phyloP scores from a whole-genome alignment of 1,140 invertebrate genomes.

The Macrobrachium nipponense region DNA sequence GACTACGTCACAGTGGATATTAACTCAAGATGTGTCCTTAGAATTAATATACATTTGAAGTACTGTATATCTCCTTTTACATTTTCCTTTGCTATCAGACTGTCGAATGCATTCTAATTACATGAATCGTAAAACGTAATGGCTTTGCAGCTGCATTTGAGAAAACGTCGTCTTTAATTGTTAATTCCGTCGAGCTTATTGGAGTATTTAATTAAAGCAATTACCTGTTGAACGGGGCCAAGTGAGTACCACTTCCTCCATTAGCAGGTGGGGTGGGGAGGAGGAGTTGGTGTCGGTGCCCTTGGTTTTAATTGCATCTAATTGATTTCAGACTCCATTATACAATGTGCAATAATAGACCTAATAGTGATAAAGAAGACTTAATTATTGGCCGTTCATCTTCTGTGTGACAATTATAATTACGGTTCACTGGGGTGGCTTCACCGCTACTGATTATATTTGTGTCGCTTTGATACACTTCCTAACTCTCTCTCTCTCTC shows the following conservation, averaged over 20 bases:
- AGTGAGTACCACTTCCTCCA: background rate
- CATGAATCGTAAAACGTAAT: too few relatives aligned
- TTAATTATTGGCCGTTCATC: constrained; percentile 52
- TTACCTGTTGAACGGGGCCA: constrained; percentile 13
- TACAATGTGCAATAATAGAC: constrained; percentile 53
- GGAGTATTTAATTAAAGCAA: constrained; percentile 10
- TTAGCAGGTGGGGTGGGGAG: background rate
- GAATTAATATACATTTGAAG: too few relatives aligned
- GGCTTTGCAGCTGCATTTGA: too few relatives aligned
- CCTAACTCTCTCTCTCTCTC: background rate
- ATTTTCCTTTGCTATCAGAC: too few relatives aligned
- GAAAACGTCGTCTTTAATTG: background rate
- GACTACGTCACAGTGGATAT: too few relatives aligned
- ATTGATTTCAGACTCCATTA: constrained; percentile 58
- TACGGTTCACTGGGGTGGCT: constrained; percentile 11
- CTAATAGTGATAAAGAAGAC: constrained; percentile 56
- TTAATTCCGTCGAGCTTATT: constrained; percentile 7
- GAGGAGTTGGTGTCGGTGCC: background rate
- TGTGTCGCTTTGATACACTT: background rate
- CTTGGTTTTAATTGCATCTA: constrained; percentile 54
- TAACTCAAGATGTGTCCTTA: too few relatives aligned
- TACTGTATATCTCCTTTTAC: too few relatives aligned
- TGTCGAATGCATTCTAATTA: too few relatives aligned
- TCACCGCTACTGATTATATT: constrained; percentile 34
- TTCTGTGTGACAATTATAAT: constrained; percentile 50